These are phyloP conservation scores for Notiomystis cincta DNA, from an alignment of 2,113 vertebrate species.

Conservation along the genomic window DNA sequence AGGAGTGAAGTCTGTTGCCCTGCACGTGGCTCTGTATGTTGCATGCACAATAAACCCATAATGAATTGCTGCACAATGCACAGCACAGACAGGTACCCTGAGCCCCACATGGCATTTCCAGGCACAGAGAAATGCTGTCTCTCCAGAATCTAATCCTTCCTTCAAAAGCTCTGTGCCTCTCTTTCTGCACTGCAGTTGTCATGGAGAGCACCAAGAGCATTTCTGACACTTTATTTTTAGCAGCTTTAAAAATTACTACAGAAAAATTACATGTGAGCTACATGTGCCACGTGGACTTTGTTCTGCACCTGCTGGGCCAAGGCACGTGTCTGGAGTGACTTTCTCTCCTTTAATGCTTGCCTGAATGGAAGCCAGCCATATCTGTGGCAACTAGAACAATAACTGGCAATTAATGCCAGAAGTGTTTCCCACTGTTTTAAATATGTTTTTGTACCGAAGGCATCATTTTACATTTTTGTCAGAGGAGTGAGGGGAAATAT, in stretches of 20 bases:
- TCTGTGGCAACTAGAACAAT: background rate
- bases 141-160: background rate
- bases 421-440: background rate
- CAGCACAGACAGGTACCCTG: background rate
- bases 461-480: background rate
- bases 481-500: background rate
- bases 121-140: background rate
- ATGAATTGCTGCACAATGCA: background rate
- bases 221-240: conserved; percentile 37
- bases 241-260: conserved; percentile 46
- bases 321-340: background rate
- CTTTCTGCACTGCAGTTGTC: background rate
- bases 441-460: background rate
- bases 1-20: background rate
- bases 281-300: background rate
- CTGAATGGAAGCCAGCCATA: background rate
- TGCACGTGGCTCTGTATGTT: background rate
- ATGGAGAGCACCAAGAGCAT: conserved; percentile 32
- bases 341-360: background rate
- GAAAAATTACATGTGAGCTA: background rate
- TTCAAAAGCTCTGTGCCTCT: background rate
- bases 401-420: background rate
- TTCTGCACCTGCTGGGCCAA: background rate
- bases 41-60: background rate
- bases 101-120: background rate